Conservation (phyloP, 1,140 invertebrate species). For the Cydia amplana region DNA sequence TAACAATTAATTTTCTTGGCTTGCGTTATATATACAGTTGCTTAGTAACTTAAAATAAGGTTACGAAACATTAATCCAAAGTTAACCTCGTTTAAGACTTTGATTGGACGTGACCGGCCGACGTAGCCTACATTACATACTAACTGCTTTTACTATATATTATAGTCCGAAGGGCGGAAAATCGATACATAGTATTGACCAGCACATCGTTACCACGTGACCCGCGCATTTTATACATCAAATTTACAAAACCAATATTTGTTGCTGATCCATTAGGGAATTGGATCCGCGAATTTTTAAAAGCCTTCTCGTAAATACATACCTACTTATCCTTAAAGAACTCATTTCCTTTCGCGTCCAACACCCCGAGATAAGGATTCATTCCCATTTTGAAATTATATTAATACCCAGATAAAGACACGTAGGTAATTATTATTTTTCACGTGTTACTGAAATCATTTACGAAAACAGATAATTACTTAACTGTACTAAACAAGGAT, state of each 20-base stretch:
- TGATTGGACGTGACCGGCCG: constrained; percentile 22
- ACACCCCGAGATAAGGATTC: constrained; percentile 16
- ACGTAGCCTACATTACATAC: constrained; percentile 30
- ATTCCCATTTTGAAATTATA: constrained; percentile 5
- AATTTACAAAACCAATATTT: not conserved
- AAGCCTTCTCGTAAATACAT: not conserved
- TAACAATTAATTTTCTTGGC: not conserved
- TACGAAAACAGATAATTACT: constrained; percentile 11
- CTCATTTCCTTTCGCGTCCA: constrained; percentile 13
- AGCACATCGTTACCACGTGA: constrained; percentile 9
- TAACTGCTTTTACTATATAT: constrained; percentile 28
- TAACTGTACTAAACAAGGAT: constrained; percentile 44
- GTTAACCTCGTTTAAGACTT: constrained; percentile 31
- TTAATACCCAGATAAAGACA: constrained; percentile 14
- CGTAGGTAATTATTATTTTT: not conserved
- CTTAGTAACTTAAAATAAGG: constrained; percentile 8
- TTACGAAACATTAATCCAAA: constrained; percentile 8
- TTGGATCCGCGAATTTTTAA: constrained; percentile 1
- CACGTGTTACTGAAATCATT: not conserved
- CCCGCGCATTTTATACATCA: constrained; percentile 8
- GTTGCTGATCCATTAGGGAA: constrained; percentile 1
- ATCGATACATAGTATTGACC: constrained; percentile 28
- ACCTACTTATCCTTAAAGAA: not conserved
- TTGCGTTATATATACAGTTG: constrained; percentile 7
- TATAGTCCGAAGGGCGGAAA: constrained; percentile 17